Conservation (phyloP, 2,113 vertebrate genomes). For the Ameiurus melas region DNA sequence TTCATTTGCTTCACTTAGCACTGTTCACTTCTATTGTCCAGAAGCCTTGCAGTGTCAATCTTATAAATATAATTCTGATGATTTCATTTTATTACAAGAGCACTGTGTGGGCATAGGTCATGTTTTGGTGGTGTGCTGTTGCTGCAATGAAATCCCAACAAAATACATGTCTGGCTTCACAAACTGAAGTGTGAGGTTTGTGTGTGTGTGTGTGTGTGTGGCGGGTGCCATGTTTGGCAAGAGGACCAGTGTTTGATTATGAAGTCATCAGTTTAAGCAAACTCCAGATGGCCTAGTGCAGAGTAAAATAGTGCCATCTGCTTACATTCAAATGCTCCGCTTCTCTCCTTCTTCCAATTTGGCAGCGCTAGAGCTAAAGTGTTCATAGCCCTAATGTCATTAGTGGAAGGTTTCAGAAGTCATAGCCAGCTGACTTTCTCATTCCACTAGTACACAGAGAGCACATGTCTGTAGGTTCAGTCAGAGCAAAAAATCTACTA, state of each 20-base stretch:
- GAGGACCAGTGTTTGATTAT: slow-evolving; percentile 73
- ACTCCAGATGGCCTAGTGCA: slow-evolving; percentile 75
- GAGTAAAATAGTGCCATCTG: slow-evolving; percentile 81
- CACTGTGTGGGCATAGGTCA: slow-evolving; percentile 9
- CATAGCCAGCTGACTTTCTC: slow-evolving; percentile 74
- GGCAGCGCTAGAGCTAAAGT: slow-evolving; percentile 66
- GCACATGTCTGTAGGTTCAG: slow-evolving; percentile 48
- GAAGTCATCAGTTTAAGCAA: slow-evolving; percentile 80
- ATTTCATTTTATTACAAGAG: slow-evolving; percentile 34
- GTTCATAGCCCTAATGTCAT: slow-evolving; percentile 75
- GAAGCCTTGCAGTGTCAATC: slow-evolving; percentile 17
- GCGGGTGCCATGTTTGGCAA: slow-evolving; percentile 69
- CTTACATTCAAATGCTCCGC: slow-evolving; percentile 74
- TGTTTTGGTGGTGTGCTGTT: slow-evolving; percentile 34
- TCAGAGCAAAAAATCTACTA: slow-evolving; percentile 38
- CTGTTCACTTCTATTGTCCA: slow-evolving; percentile 2
- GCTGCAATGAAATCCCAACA: neutral
- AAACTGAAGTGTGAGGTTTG: neutral
- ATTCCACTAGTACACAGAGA: slow-evolving; percentile 61
- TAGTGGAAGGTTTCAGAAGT: slow-evolving; percentile 79
- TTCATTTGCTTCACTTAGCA: slow-evolving; percentile 30
- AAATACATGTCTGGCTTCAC: neutral
- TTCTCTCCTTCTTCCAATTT: slow-evolving; percentile 61
- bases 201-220: slow-evolving; percentile 41
- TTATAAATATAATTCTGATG: slow-evolving; percentile 22